Evolutionary conservation across 23 tunicate genomes (phyloP).

Genomic region (Aplidium turbinatum): DNA sequence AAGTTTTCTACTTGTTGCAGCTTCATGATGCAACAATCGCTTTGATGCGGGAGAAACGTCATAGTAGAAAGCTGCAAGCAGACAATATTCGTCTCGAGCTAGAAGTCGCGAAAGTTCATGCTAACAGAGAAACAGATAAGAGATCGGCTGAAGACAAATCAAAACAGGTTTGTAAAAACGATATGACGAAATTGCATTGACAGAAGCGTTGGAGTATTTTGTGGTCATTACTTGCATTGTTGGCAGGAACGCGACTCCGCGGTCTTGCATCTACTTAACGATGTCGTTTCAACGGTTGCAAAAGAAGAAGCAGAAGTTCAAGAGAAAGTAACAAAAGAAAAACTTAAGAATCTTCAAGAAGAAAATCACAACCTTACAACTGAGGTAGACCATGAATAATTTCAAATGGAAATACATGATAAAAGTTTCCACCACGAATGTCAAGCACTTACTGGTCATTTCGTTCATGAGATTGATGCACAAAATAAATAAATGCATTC

Average conservation of each 20-base stretch:
- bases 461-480: too few species aligned
- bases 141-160: background rate
- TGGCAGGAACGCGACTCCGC: background rate
- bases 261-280: background rate
- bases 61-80: conserved; percentile 28
- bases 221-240: too few species aligned
- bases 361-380: conserved; percentile 22
- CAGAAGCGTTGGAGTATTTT: too few species aligned
- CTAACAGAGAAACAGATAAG: background rate
- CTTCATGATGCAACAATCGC: conserved; percentile 49
- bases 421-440: too few species aligned
- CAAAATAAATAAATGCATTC: background rate
- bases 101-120: conserved; percentile 37
- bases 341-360: background rate
- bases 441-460: too few species aligned
- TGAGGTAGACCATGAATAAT: too few species aligned
- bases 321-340: background rate
- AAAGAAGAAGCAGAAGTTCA: background rate
- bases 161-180: background rate
- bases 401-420: too few species aligned
- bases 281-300: too few species aligned
- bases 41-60: conserved; percentile 50
- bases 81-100: conserved; percentile 58
- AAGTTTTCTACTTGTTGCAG: conserved; percentile 29
- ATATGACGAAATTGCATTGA: too few species aligned